Percentiles rank a stretch among this genome's conserved stretches.
phyloP scores from a whole-genome alignment of 2,797 vertebrate species.

The Cyclopterus lumpus region DNA sequence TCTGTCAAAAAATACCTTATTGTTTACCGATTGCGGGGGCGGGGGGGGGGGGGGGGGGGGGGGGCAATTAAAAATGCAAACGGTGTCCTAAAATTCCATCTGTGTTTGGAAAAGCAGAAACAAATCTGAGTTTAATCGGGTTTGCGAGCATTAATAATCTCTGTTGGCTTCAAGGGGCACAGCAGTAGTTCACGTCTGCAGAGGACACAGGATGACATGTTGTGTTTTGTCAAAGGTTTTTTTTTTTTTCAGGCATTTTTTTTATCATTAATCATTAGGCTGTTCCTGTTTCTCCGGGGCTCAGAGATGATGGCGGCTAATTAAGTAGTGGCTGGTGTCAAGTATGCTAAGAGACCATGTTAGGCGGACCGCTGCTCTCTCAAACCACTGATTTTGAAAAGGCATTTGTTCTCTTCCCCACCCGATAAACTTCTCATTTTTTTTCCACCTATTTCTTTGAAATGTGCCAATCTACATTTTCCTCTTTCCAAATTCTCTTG shows the following conservation, averaged over 20 bases:
- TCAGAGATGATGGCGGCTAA: slow-evolving; percentile 81
- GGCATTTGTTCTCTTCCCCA: slow-evolving; percentile 27
- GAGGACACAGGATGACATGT: slow-evolving; percentile 72
- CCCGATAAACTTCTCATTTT: slow-evolving; percentile 20
- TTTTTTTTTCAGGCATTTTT: slow-evolving; percentile 73
- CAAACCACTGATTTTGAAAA: slow-evolving; percentile 61
- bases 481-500: slow-evolving; percentile 21
- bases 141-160: slow-evolving; percentile 56
- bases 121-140: slow-evolving; percentile 50
- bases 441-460: slow-evolving; percentile 44
- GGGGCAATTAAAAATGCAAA: slow-evolving; percentile 18
- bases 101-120: slow-evolving; percentile 40
- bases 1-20: slow-evolving; percentile 60
- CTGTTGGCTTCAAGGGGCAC: slow-evolving; percentile 43
- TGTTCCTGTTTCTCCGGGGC: slow-evolving; percentile 75
- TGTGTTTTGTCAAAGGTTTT: slow-evolving; percentile 70
- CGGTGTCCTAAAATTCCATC: slow-evolving; percentile 21
- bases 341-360: slow-evolving; percentile 72
- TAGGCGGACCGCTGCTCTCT: slow-evolving; percentile 59
- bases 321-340: slow-evolving; percentile 83
- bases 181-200: slow-evolving; percentile 59
- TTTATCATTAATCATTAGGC: slow-evolving; percentile 84
- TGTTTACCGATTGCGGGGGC: slow-evolving; percentile 33
- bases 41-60: background rate
- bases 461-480: slow-evolving; percentile 33